Base-by-base conservation (phyloP, 2,797 vertebrate species). In the Channallabes apus region DNA sequence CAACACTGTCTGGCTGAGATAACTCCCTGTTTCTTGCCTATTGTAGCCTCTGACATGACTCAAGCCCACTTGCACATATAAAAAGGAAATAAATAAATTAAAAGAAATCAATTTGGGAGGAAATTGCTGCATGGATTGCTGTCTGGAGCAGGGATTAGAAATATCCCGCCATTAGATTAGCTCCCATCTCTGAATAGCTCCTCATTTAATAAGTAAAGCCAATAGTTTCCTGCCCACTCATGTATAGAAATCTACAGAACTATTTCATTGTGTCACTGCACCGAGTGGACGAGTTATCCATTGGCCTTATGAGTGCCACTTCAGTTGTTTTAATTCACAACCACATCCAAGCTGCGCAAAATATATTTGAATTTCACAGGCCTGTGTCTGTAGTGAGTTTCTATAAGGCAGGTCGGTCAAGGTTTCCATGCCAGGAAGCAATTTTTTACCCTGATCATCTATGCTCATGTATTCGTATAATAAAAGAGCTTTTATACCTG, bases 91-190 rank as follows among this genome's bases (percentile, higher is more conserved):
- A 80, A 82, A 83, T 79, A 84, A 84, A 84, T 88, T 64, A 76
- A 75, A 83, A 87, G 68, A 67, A 92, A 93, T 92, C 89, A 88
- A 92, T 92, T 89, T 87, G 46, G 80, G 90, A 88, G 82, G 88
- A 93, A 92, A 91, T 92, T 90, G 91, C 91, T 90, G 86, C 90
- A 89, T 87, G 86, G 89, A 91, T 75, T 82, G 68, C 90, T 86
- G 85, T 84, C 90, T 87, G 86, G 84, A n/a, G 32, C 84, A 90
- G 86, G 87, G 88, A 85, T 89, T 86, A 84, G 85, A 90, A 89
- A 90, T 90, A 91, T 88, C 89, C 84, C 79, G 80, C 86, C 85
- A 80, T 69, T 85, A 89, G 88, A 91, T 92, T 93, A 93, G 90
- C 72, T 85, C 76, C 90, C 89, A 92, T 89, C 89, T 90, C 86